These are phyloP conservation scores for Vulpes lagopus DNA, from an alignment of 2,113 vertebrate species.

Conservation along the genomic window DNA sequence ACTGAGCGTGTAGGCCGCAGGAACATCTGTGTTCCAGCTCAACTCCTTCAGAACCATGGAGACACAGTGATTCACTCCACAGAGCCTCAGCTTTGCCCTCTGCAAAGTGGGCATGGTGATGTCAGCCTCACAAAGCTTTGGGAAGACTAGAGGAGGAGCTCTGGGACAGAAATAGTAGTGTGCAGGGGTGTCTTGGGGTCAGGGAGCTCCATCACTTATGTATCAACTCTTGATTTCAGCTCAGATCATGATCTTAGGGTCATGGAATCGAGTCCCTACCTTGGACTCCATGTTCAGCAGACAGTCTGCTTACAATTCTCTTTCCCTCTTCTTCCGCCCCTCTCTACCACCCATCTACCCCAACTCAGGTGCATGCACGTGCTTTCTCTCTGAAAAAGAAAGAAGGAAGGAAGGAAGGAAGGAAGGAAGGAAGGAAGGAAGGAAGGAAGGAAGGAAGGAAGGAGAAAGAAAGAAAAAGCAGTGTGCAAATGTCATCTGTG, in stretches of 20 bases:
- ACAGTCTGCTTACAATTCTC: neutral
- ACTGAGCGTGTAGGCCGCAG: accelerated
- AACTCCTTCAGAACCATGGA: accelerated
- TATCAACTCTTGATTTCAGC: neutral
- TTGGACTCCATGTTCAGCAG: neutral
- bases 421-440: too few species aligned
- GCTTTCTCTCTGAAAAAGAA: neutral
- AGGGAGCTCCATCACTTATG: neutral
- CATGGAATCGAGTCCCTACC: neutral
- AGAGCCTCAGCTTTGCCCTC: neutral
- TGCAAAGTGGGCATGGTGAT: accelerated
- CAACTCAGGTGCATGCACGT: accelerated
- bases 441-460: too few species aligned
- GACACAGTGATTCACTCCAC: accelerated
- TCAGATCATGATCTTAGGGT: neutral
- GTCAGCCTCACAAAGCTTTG: neutral
- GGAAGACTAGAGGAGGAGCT: too few species aligned
- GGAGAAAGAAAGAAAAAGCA: neutral
- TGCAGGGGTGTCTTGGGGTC: accelerated
- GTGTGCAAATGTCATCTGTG: accelerated
- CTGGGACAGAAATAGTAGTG: accelerated
- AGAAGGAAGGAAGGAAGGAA: neutral
- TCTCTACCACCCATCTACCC: neutral
- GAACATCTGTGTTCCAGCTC: neutral
- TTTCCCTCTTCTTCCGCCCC: neutral